These are phyloP conservation scores for Lerista edwardsae DNA, from an alignment of 2,797 vertebrate species.

Conservation along the genomic window DNA sequence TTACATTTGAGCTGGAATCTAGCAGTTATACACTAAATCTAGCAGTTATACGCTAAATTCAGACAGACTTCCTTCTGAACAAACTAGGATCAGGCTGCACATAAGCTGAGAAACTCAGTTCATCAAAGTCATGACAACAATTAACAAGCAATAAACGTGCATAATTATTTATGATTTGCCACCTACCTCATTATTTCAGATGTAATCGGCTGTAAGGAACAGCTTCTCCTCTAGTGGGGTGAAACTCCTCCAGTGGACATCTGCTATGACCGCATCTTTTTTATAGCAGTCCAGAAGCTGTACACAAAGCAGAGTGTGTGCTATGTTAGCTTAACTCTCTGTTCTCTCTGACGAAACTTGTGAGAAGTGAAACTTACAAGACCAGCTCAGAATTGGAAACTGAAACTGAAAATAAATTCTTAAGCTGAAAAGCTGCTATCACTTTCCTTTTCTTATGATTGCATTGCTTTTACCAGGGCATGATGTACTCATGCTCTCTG, in stretches of 20 bases:
- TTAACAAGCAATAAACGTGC: neutral
- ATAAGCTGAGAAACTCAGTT: neutral
- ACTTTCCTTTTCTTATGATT: neutral
- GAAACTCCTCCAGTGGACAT: neutral
- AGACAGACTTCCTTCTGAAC: too few relatives aligned
- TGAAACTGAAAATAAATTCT: too few relatives aligned
- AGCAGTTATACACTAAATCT: neutral
- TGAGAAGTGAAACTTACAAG: neutral
- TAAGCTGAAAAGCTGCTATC: neutral
- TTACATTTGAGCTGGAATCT: neutral
- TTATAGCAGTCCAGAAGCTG: neutral
- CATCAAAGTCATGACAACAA: neutral
- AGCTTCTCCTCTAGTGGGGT: neutral
- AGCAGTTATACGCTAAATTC: neutral
- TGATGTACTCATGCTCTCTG: too few relatives aligned
- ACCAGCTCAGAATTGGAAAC: neutral
- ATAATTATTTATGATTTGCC: too few relatives aligned
- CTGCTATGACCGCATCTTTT: neutral
- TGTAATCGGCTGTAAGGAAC: neutral
- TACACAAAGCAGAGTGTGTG: neutral
- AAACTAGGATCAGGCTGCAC: too few relatives aligned
- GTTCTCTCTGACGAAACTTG: too few relatives aligned
- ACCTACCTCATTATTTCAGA: neutral
- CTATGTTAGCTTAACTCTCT: neutral
- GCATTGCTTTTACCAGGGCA: neutral